Percentiles rank a stretch among this genome's conserved stretches.
Conservation (phyloP, 2,113 vertebrate genomes). For the Oceanodroma tethys region DNA sequence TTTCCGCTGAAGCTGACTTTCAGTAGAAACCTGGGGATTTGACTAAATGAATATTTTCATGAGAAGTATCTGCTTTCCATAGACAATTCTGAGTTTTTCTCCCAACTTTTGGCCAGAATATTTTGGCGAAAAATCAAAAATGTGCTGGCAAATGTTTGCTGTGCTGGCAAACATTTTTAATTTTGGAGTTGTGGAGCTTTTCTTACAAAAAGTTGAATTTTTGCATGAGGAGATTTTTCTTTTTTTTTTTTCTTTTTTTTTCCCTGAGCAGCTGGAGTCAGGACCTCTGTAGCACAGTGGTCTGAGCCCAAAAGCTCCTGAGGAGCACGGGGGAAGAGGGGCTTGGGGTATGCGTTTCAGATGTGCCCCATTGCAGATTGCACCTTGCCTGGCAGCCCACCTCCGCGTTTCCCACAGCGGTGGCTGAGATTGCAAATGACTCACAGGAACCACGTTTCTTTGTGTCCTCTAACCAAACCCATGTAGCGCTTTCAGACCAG, state of each 20-base stretch:
- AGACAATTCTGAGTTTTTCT: conserved; percentile 29
- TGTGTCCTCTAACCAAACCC: conserved; percentile 25
- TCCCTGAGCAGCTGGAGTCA: not conserved
- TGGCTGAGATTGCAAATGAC: not conserved
- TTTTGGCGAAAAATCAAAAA: conserved; percentile 43
- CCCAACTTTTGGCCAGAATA: conserved; percentile 27
- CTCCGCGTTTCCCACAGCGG: not conserved
- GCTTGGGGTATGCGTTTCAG: not conserved
- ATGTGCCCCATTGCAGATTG: rapidly evolving
- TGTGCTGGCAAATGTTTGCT: conserved; percentile 41
- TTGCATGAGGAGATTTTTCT: not conserved
- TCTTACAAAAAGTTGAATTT: conserved; percentile 10
- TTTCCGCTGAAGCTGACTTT: conserved; percentile 51
- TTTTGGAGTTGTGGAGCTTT: not conserved
- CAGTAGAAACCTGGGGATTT: conserved; percentile 54
- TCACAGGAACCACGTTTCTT: not conserved
- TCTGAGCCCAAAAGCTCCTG: not conserved
- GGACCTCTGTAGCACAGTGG: not conserved
- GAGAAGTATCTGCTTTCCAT: conserved; percentile 58
- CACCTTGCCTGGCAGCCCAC: not conserved
- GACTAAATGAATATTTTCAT: conserved; percentile 57
- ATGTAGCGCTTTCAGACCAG: not conserved
- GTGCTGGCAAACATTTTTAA: conserved; percentile 23
- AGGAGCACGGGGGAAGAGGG: not conserved
- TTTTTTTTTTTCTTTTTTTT: rapidly evolving